Evolutionary conservation across 2,888 invertebrate genomes (phyloP).

Genomic region (Cephalotes varians): DNA sequence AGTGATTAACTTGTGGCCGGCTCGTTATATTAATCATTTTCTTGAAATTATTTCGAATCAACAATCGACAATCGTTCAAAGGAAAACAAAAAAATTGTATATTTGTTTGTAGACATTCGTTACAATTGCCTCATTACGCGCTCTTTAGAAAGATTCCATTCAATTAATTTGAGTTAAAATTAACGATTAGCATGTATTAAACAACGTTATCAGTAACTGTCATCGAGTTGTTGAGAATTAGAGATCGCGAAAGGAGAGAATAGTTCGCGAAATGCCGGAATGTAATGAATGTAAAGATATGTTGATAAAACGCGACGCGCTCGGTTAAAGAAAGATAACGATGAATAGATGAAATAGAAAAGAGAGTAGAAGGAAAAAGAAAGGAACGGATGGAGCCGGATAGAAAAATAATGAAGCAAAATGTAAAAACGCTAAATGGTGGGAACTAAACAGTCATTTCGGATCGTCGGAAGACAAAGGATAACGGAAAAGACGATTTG

Average conservation of each 20-base stretch:
- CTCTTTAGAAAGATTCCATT: background rate
- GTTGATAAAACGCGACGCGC: background rate
- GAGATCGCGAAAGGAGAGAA: background rate
- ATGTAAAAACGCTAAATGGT: slow-evolving; percentile 68
- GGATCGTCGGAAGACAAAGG: slow-evolving; percentile 72
- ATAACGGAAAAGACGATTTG: slow-evolving; percentile 73
- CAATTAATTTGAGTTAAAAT: background rate
- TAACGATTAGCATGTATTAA: background rate
- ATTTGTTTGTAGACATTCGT: background rate
- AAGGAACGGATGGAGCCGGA: slow-evolving; percentile 20
- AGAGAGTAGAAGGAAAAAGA: background rate
- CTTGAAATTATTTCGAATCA: slow-evolving; percentile 49
- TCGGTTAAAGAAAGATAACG: background rate
- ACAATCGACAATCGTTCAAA: background rate
- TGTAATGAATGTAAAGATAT: slow-evolving; percentile 28
- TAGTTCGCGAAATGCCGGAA: background rate
- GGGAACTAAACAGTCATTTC: slow-evolving; percentile 73
- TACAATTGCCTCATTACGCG: background rate
- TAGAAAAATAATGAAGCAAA: slow-evolving; percentile 69
- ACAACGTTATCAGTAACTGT: slow-evolving; percentile 2
- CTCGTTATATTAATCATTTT: slow-evolving; percentile 64
- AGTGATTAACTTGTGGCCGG: slow-evolving; percentile 60
- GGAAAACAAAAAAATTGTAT: background rate
- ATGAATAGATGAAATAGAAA: slow-evolving; percentile 18
- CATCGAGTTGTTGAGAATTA: background rate